Percentiles rank a stretch among this genome's conserved stretches.
phyloP scores from a whole-genome alignment of 2,888 invertebrate species.

The Frankliniella fusca region DNA sequence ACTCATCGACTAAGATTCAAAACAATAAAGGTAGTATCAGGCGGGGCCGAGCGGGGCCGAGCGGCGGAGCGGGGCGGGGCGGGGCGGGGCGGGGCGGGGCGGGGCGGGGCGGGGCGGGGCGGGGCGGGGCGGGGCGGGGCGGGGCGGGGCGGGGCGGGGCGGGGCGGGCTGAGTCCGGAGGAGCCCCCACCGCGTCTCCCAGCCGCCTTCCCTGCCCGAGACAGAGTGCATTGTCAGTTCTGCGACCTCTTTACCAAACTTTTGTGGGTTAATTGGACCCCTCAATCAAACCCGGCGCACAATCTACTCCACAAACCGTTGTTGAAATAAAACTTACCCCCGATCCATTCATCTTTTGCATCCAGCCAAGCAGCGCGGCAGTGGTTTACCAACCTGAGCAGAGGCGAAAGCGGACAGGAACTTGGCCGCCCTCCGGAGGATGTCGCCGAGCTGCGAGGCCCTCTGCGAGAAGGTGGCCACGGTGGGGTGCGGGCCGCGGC shows the following conservation, averaged over 20 bases:
- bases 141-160: not conserved
- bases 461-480: constrained; percentile 11
- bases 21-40: not conserved
- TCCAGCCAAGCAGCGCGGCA: not conserved
- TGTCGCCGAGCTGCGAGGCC: constrained; percentile 20
- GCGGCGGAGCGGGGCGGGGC: not conserved
- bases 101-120: not conserved
- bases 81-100: not conserved
- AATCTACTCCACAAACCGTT: not conserved
- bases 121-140: not conserved
- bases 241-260: too few relatives aligned
- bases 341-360: not conserved
- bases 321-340: too few relatives aligned
- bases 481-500: constrained; percentile 14
- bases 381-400: not conserved
- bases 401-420: constrained; percentile 19
- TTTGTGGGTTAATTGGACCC: too few relatives aligned
- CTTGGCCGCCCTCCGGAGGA: not conserved
- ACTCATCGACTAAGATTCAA: not conserved
- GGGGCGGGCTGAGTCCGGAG: not conserved
- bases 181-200: too few relatives aligned
- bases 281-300: too few relatives aligned
- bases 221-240: too few relatives aligned
- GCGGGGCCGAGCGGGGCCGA: not conserved
- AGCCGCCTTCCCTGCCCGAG: too few relatives aligned